Percentiles rank a stretch among this genome's conserved stretches.
Evolutionary conservation across 2,113 vertebrate genomes (phyloP).

Genomic region (Brachyhypopomus occidentalis): DNA sequence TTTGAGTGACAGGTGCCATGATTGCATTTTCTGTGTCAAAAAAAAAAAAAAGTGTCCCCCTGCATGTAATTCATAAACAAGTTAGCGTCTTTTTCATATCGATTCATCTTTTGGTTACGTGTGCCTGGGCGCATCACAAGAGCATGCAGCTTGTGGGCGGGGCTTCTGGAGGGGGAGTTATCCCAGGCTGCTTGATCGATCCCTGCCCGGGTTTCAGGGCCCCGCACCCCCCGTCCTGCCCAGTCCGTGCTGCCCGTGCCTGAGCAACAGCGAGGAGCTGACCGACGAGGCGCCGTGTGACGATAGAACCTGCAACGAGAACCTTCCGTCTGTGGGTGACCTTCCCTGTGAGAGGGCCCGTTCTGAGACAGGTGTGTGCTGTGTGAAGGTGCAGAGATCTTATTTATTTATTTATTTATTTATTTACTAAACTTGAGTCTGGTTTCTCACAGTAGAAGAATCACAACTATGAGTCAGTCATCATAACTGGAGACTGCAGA

Average conservation of each 20-base stretch:
- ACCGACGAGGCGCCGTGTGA: constrained; percentile 77
- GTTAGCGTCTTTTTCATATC: constrained; percentile 74
- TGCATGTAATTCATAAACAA: constrained; percentile 66
- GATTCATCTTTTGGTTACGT: constrained; percentile 73
- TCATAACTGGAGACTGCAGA: not conserved
- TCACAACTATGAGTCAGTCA: not conserved
- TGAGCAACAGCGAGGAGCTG: constrained; percentile 73
- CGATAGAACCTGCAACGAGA: constrained; percentile 74
- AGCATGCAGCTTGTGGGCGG: constrained; percentile 56
- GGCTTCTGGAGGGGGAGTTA: constrained; percentile 63
- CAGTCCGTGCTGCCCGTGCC: constrained; percentile 77
- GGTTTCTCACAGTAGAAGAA: not conserved
- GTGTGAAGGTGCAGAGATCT: constrained; percentile 21
- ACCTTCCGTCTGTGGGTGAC: constrained; percentile 73
- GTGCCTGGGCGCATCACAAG: constrained; percentile 63
- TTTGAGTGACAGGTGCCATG: constrained; percentile 71
- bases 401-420: not conserved
- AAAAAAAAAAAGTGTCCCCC: constrained; percentile 48
- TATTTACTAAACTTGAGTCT: not conserved
- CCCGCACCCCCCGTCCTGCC: constrained; percentile 63
- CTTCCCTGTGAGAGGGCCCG: constrained; percentile 71
- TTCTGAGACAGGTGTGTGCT: constrained; percentile 70
- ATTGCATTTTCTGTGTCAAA: constrained; percentile 75
- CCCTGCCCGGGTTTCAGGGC: constrained; percentile 70
- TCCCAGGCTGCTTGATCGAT: constrained; percentile 66